Percentiles rank a stretch among this genome's conserved stretches.
Evolutionary conservation across 1,140 invertebrate genomes (phyloP).

Genomic region (fruit fly (Drosophila melanogaster)): DNA sequence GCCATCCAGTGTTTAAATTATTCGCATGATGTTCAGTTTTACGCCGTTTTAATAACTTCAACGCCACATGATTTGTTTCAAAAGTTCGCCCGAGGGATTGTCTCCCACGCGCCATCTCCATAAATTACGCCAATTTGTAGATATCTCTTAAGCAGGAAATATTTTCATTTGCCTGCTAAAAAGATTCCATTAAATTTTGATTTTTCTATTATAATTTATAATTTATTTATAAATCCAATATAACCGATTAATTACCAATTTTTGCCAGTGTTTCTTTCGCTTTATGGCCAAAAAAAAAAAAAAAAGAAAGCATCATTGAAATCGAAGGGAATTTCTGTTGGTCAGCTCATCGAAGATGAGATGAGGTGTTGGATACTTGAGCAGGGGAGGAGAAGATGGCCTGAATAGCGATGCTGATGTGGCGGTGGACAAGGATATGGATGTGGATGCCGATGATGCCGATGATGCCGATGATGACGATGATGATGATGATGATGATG

Average conservation of each 20-base stretch:
- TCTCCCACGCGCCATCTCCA: not conserved
- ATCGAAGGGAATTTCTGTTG: slow-evolving; percentile 48
- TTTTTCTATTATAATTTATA: not conserved
- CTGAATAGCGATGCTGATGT: not conserved
- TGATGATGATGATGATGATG: slow-evolving; percentile 18
- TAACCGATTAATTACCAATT: not conserved
- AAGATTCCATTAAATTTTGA: too few species aligned
- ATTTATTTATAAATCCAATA: too few species aligned
- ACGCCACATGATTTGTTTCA: slow-evolving; percentile 17
- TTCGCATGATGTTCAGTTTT: slow-evolving; percentile 18
- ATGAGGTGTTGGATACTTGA: not conserved
- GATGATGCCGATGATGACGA: too few species aligned
- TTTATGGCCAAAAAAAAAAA: not conserved
- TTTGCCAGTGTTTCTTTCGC: not conserved
- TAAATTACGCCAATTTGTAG: not conserved
- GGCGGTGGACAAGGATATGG: slow-evolving; percentile 13
- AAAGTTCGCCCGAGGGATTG: slow-evolving; percentile 12
- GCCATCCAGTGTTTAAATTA: slow-evolving; percentile 31
- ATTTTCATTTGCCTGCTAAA: too few species aligned
- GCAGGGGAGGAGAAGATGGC: not conserved
- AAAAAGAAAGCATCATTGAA: slow-evolving; percentile 15
- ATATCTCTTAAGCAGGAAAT: too few species aligned
- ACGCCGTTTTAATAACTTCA: slow-evolving; percentile 18
- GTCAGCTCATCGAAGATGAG: slow-evolving; percentile 44
- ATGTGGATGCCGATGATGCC: not conserved